Conservation (phyloP, 1,140 invertebrate species). For the Branchinecta lindahli region DNA sequence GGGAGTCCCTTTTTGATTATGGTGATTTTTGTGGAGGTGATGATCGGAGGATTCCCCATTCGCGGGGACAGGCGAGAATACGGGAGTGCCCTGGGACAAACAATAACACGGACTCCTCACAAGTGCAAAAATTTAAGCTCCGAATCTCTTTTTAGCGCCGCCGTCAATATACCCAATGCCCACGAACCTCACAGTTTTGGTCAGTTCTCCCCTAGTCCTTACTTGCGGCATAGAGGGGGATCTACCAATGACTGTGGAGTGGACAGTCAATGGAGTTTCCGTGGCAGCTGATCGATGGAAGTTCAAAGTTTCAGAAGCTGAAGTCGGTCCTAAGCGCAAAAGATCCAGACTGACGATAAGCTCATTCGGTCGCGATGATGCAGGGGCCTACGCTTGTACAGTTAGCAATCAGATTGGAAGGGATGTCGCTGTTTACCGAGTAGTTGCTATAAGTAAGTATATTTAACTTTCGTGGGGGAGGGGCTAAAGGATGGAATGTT, state of each 20-base stretch:
- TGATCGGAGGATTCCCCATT: no score
- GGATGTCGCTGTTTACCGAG: background rate
- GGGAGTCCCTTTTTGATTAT: no score
- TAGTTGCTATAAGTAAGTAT: no score
- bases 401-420: background rate
- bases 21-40: no score
- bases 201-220: background rate
- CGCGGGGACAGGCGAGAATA: no score
- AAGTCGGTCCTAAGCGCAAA: background rate
- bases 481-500: no score
- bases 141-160: background rate
- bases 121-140: no score
- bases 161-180: background rate
- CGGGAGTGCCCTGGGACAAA: no score
- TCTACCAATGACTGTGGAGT: background rate
- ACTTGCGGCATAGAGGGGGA: background rate
- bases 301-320: background rate
- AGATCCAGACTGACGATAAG: background rate
- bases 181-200: background rate
- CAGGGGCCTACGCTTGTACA: background rate
- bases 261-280: background rate
- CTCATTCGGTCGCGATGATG: background rate
- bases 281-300: background rate
- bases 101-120: no score
- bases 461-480: no score